These are phyloP conservation scores for Python bivittatus DNA, from an alignment of 2,113 vertebrate species.

Conservation along the genomic window DNA sequence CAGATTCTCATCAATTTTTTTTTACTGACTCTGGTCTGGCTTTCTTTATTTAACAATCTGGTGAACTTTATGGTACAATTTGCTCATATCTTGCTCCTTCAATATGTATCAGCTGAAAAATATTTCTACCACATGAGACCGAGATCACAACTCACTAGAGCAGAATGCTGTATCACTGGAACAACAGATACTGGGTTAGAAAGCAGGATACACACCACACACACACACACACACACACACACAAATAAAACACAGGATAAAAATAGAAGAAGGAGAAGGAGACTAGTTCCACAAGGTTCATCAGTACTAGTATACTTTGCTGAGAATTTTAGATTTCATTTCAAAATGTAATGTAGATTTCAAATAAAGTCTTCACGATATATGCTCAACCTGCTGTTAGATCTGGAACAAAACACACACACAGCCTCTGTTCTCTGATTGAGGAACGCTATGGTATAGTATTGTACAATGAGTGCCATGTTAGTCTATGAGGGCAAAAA, in stretches of 20 bases:
- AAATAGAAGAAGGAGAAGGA: background rate
- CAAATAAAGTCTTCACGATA: background rate
- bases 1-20: background rate
- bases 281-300: background rate
- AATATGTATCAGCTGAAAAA: background rate
- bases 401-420: background rate
- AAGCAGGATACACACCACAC: no score
- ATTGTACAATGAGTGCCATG: background rate
- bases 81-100: background rate
- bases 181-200: background rate
- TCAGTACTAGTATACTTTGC: background rate
- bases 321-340: background rate
- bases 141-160: background rate
- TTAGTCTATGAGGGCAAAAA: background rate
- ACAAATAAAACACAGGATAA: no score
- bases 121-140: background rate
- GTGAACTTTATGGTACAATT: background rate
- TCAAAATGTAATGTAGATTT: constrained; percentile 1
- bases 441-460: background rate
- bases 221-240: no score
- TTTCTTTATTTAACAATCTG: background rate
- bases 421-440: background rate
- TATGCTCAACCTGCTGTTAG: background rate
- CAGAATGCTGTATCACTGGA: background rate
- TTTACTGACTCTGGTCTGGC: background rate